phyloP scores from a whole-genome alignment of 2,888 invertebrate genomes.

The Diplazon laetatorius region DNA sequence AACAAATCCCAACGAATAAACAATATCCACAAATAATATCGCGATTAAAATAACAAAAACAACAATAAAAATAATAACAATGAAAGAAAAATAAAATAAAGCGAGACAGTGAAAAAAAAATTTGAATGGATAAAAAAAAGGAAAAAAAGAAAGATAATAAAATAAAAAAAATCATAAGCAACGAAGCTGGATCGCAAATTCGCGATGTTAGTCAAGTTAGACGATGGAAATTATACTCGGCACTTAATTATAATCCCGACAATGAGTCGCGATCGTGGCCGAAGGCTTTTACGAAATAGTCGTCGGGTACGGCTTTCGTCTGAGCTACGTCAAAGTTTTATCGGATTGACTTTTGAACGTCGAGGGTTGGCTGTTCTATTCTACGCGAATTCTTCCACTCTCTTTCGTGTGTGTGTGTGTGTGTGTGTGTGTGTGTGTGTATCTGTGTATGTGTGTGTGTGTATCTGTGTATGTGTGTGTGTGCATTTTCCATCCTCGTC shows the following conservation, averaged over 20 bases:
- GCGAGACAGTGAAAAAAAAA: conserved; percentile 12
- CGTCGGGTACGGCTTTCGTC: conserved; percentile 9
- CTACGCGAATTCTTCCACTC: neutral
- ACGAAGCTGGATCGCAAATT: neutral
- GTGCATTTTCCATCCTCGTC: too few relatives aligned
- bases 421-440: too few relatives aligned
- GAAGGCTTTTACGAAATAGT: neutral
- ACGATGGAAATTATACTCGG: conserved; percentile 67
- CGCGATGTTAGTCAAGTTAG: conserved; percentile 35
- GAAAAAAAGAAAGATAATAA: conserved; percentile 1
- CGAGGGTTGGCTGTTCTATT: neutral
- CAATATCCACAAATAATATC: too few relatives aligned
- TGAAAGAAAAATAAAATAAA: neutral
- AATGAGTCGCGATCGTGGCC: conserved; percentile 53
- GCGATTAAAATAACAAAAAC: too few relatives aligned
- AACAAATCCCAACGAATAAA: too few relatives aligned
- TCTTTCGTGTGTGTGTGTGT: neutral
- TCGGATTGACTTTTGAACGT: too few relatives aligned
- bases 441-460: too few relatives aligned
- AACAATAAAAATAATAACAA: too few relatives aligned
- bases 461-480: too few relatives aligned
- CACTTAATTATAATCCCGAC: conserved; percentile 69
- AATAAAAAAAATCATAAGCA: conserved; percentile 9
- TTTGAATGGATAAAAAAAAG: conserved; percentile 13
- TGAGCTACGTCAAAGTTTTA: conserved; percentile 10